phyloP scores from a whole-genome alignment of 2,113 vertebrate species.

The Micronycteris hirsuta region DNA sequence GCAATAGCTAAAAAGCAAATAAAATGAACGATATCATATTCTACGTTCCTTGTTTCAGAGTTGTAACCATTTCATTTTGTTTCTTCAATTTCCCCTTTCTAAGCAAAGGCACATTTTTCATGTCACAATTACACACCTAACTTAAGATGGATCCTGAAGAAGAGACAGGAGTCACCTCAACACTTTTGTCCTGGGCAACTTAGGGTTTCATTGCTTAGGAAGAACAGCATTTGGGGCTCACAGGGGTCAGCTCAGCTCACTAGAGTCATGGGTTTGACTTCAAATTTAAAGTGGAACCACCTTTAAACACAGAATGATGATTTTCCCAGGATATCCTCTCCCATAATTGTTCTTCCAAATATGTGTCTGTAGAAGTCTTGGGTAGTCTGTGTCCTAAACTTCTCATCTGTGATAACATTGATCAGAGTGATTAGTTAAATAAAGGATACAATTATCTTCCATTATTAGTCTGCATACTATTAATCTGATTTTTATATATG shows the following conservation, averaged over 20 bases:
- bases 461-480: background rate
- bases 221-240: background rate
- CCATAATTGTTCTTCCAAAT: background rate
- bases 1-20: constrained; percentile 15
- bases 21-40: constrained; percentile 3
- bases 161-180: background rate
- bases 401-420: background rate
- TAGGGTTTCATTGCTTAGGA: background rate
- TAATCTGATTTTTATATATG: background rate
- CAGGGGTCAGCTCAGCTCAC: background rate
- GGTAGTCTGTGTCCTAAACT: background rate
- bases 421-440: background rate
- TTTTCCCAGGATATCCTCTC: background rate
- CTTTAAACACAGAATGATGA: background rate
- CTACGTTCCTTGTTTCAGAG: background rate
- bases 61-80: background rate
- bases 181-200: background rate
- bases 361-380: background rate
- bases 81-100: background rate
- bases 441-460: background rate
- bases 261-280: background rate
- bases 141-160: background rate
- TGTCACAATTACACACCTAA: background rate
- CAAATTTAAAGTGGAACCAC: background rate
- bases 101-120: background rate